Evolutionary conservation across 2,113 vertebrate species (phyloP), one percentile per base, ranked within the genome.

Genomic region (Sturnira hondurensis): DNA sequence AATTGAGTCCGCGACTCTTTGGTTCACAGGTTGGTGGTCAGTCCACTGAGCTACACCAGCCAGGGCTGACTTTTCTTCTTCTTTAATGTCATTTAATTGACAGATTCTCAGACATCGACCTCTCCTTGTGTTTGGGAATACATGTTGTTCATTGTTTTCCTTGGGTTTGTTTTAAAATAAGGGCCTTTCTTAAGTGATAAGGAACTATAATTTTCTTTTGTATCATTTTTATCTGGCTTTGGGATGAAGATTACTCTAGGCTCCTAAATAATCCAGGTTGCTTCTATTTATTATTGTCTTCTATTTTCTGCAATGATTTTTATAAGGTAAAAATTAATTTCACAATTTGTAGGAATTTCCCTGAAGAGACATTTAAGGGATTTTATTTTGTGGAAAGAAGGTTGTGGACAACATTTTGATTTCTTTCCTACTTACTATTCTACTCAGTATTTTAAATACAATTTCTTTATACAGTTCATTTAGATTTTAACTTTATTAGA

Each of bases 91-190:
- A 77, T 33, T 86, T 80, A 89, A 80, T 58, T 63, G 43, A 31
- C 81, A 68, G 12, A 47, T 83, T 91, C 36, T 87, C 52, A 92
- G 61, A 58, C 54, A 10, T 33, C 52, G 28, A 68, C 58, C 31
- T 83, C 2, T 73, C 4, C 43, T 93, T 54, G 33, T 3, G 0
- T 93, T 85, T 92, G 68, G 41, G 61, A 38, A 65, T 84, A 93
- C 17, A 50, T 70, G 31, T 87, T 82, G 13, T 9, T 93, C 38
- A 84, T 96, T 16, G 28, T 96, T 89, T 94, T 94, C n/a, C 26
- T 93, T 63, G 81, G 65, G 45, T 71, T 76, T 65, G 4, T 52
- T 89, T 50, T 74, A 47, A 70, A 31, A 73, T 84, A 50, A 93
- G 50, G 58, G 50, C 19, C 13, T 78, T 93, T 91, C 67, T 70